These are phyloP conservation scores for Agapornis canus DNA, from an alignment of 2,797 vertebrate species.

Conservation along the genomic window DNA sequence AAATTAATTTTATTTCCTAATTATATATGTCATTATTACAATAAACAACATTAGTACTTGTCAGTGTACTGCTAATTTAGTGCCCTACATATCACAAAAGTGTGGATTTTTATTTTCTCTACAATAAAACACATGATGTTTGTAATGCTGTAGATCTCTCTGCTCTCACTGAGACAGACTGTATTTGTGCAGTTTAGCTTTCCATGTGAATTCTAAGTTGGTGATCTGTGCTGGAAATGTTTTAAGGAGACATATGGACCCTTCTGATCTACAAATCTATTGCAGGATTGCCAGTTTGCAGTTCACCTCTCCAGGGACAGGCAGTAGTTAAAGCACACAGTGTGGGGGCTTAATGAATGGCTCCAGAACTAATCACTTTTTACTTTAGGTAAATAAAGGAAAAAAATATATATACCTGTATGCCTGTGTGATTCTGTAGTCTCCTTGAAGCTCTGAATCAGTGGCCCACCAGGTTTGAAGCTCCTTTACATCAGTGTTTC, in stretches of 20 bases:
- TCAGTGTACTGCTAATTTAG: background rate
- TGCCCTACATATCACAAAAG: background rate
- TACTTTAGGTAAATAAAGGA: background rate
- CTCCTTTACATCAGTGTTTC: background rate
- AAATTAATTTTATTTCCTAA: background rate
- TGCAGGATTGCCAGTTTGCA: background rate
- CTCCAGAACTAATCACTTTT: background rate
- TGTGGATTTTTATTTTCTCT: background rate
- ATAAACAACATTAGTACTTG: background rate
- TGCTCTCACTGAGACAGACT: background rate
- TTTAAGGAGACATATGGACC: background rate
- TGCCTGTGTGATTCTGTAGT: background rate
- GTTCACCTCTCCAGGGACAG: background rate
- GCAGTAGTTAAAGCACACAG: background rate
- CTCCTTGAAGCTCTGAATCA: background rate
- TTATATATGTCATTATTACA: background rate
- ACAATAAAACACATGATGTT: rapidly evolving
- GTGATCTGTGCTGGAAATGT: background rate
- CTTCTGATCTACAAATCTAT: background rate
- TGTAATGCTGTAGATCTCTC: background rate
- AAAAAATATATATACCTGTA: background rate
- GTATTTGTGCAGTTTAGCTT: background rate
- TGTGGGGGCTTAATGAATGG: background rate
- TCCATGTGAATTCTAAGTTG: background rate
- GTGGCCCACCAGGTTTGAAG: background rate